Evolutionary conservation across 2,797 vertebrate genomes (phyloP), one percentile per base, ranked within the genome.

Genomic region (Melanotaenia trifasciata): DNA sequence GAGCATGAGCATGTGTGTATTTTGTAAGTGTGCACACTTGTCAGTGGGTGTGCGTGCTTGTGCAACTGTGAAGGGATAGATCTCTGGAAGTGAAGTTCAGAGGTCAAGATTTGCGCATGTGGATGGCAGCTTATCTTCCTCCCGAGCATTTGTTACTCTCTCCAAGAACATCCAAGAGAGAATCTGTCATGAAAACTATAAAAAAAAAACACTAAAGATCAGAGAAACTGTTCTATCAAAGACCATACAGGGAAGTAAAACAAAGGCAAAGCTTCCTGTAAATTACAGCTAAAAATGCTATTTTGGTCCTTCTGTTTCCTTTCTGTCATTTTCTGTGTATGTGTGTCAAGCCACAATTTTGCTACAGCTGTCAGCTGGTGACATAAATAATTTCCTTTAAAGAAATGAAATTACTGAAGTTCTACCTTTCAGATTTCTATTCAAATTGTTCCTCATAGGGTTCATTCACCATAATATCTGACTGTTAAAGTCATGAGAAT

Each of bases 241-340:
- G 71, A 77, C 47, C 20, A 35, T 18, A 70, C 61, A 68, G 30
- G 16, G 72, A 58, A 68, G 57, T 51, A 30, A 74, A 79, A 61
- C 32, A 67, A 20, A 57, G 66, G 45, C 20, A 57, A 58, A 61
- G 24, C 35, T 67, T 51, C 22, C 77, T 84, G 84, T 45, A 82
- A 77, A 79, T 76, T 79, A 84, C 83, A 87, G 22, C 64, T 72
- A 69, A 84, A 60, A 72, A 40, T 56, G 80, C 77, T 88, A 87
- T 90, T 89, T 90, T 76, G n/a, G 78, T 72, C 68, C 53, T 18
- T n/a, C 59, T 6, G 38, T 67, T 80, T 79, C 22, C n/a, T 43
- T 22, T 72, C 35, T 40, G 40, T 63, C 62, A 43, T 70, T 67
- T 78, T 45, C 2, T 79, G 14, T 43, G 40, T 43, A 16, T 50